A percentile compares a stretch with the other conserved stretches of the same genome.
Conservation (phyloP, 2,888 invertebrate genomes). For the Romanomermis culicivorax region DNA sequence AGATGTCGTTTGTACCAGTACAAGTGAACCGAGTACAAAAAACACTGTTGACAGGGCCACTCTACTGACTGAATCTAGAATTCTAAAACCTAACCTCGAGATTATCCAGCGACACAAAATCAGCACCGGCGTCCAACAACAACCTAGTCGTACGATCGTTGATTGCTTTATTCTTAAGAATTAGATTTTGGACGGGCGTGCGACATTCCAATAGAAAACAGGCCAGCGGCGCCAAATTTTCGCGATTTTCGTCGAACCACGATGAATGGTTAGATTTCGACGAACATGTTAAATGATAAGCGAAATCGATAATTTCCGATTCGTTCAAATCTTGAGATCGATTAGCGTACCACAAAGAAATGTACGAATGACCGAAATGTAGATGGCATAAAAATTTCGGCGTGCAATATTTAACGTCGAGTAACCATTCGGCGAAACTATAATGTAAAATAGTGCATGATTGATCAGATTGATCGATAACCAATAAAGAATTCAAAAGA, state of each 20-base stretch:
- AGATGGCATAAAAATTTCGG: conserved; percentile 72
- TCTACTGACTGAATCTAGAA: too few relatives aligned
- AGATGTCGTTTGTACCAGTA: too few relatives aligned
- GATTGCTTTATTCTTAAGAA: conserved; percentile 11
- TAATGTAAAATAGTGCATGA: conserved; percentile 59
- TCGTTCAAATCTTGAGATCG: conserved; percentile 25
- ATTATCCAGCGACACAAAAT: conserved; percentile 9
- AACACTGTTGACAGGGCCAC: too few relatives aligned
- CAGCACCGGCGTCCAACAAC: conserved; percentile 52
- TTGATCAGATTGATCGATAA: background rate
- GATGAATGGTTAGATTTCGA: background rate
- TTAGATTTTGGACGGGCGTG: conserved; percentile 28
- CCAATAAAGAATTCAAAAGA: conserved; percentile 45
- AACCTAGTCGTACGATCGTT: conserved; percentile 32
- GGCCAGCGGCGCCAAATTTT: background rate
- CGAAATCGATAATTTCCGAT: conserved; percentile 34
- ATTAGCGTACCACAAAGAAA: conserved; percentile 35
- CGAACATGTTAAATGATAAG: conserved; percentile 30
- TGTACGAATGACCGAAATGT: conserved; percentile 63
- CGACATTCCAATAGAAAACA: conserved; percentile 51
- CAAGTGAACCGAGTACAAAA: too few relatives aligned
- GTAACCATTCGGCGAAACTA: conserved; percentile 77
- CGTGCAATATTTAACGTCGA: conserved; percentile 93
- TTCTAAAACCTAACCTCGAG: background rate
- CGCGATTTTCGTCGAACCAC: background rate